Conservation (phyloP, 2,797 vertebrate genomes). For the Rhinoraja longicauda region DNA sequence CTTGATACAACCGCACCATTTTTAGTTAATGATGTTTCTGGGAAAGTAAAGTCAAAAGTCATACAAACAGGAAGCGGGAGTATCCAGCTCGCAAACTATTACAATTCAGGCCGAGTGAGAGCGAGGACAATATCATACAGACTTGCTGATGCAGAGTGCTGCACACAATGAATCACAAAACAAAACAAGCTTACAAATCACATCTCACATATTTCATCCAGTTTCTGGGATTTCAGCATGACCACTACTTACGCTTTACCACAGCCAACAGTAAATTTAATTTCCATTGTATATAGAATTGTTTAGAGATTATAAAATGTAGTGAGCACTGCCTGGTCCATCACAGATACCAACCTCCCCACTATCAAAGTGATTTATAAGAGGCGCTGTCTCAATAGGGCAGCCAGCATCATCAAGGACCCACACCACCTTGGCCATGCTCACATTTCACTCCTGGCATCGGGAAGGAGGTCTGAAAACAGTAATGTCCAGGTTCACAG, state of each 20-base stretch:
- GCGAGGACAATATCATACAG: neutral
- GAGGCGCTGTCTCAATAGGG: no score
- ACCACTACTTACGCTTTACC: neutral
- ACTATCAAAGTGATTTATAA: no score
- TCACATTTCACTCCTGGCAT: no score
- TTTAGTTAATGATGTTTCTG: neutral
- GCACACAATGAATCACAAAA: neutral
- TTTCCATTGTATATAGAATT: neutral
- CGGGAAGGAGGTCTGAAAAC: no score
- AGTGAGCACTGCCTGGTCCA: no score
- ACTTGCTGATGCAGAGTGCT: neutral
- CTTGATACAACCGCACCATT: neutral
- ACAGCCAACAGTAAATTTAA: neutral
- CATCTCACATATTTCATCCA: neutral
- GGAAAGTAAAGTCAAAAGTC: conserved; percentile 13
- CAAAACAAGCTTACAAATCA: neutral
- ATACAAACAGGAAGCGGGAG: neutral
- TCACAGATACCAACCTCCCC: no score
- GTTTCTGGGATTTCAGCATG: neutral
- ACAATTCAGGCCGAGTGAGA: neutral
- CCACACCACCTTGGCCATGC: no score
- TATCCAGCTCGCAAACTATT: neutral
- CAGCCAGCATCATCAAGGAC: no score
- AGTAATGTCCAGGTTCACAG: no score
- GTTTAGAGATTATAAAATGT: no score